Conservation (phyloP, 2,113 vertebrate species). For the Pelmatolapia mariae region DNA sequence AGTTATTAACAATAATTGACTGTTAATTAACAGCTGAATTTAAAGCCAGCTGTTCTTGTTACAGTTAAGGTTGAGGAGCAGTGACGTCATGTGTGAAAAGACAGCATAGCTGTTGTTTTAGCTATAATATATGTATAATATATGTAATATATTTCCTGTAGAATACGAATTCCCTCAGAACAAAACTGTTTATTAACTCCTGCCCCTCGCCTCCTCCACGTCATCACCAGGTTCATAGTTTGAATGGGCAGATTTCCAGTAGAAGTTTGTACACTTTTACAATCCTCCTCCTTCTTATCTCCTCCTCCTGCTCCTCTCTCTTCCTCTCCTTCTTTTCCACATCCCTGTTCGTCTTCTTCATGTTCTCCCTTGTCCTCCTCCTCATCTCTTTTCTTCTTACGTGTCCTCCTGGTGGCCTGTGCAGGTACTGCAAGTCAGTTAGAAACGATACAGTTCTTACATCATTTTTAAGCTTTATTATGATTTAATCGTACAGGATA, state of each 20-base stretch:
- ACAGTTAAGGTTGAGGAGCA: not conserved
- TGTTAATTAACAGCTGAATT: not conserved
- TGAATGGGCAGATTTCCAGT: not conserved
- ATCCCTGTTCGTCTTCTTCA: not conserved
- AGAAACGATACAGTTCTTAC: not conserved
- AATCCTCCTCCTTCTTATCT: not conserved
- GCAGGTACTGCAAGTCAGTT: not conserved
- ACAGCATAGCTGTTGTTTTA: not conserved
- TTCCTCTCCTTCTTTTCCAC: not conserved
- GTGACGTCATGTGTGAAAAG: not conserved
- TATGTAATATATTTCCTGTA: not conserved
- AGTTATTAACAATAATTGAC: not conserved
- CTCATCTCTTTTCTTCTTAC: not conserved
- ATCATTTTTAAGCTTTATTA: not conserved
- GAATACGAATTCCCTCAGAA: rapidly evolving
- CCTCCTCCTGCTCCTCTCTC: not conserved
- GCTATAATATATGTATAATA: not conserved
- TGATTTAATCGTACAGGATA: not conserved
- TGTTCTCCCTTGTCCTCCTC: not conserved
- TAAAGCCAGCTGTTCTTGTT: not conserved
- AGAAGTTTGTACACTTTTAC: not conserved
- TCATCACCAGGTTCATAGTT: not conserved
- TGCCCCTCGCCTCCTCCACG: not conserved
- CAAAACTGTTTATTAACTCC: not conserved
- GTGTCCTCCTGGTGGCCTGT: not conserved